phyloP scores from a whole-genome alignment of 2,888 invertebrate genomes.

The Eilema caniola region DNA sequence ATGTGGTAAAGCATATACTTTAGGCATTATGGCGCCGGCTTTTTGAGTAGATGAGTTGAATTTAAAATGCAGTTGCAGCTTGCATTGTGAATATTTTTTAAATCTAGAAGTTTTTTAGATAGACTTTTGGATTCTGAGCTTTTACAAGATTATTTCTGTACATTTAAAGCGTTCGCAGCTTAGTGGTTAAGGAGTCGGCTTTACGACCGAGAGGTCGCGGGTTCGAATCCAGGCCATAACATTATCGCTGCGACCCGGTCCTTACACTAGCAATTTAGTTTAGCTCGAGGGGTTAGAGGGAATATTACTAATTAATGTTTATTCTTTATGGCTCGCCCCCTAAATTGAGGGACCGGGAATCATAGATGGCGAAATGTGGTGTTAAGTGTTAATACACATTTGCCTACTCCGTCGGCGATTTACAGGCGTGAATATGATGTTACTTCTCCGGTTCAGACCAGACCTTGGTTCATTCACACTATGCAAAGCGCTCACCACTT shows the following conservation, averaged over 20 bases:
- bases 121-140: not conserved
- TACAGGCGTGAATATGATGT: not conserved
- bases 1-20: conserved; percentile 32
- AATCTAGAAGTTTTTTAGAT: not conserved
- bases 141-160: not conserved
- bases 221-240: too few species aligned
- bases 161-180: not conserved
- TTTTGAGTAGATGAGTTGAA: conserved; percentile 10
- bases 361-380: too few species aligned
- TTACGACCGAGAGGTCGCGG: too few species aligned
- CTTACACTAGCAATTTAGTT: too few species aligned
- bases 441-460: not conserved
- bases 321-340: too few species aligned
- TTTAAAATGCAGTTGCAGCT: conserved; percentile 9
- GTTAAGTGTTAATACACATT: too few species aligned
- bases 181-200: not conserved
- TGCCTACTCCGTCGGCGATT: too few species aligned
- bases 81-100: not conserved
- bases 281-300: too few species aligned
- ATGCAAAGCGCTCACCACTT: not conserved
- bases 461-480: not conserved
- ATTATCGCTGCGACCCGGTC: too few species aligned
- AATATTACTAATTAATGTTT: too few species aligned
- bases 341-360: too few species aligned
- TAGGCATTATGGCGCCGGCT: conserved; percentile 22